Conservation (phyloP, 2,888 invertebrate genomes). For the Lysandra bellargus region DNA sequence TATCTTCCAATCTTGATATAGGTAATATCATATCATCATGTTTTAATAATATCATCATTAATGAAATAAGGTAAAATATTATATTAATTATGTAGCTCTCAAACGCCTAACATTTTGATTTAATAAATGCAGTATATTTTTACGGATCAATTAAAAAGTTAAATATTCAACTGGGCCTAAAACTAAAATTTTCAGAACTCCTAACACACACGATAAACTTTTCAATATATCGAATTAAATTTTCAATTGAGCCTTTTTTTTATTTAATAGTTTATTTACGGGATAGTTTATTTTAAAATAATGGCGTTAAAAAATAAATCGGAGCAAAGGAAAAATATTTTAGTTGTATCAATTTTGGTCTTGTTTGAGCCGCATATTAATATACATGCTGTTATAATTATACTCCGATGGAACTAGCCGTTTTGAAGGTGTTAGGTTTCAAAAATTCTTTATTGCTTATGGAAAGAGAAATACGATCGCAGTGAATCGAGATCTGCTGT, state of each 20-base stretch:
- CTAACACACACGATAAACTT: not conserved
- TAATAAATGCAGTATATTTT: not conserved
- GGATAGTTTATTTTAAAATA: not conserved
- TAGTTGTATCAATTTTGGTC: not conserved
- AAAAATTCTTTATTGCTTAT: too few species aligned
- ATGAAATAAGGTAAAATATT: too few species aligned
- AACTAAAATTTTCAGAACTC: not conserved
- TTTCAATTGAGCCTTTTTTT: not conserved
- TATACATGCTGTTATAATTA: not conserved
- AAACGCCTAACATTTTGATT: too few species aligned
- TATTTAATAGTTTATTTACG: not conserved
- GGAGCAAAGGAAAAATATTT: not conserved
- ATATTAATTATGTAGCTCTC: too few species aligned
- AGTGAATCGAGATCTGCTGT: too few species aligned
- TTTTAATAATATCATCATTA: too few species aligned
- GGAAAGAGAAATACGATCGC: too few species aligned
- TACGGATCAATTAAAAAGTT: slow-evolving; percentile 4
- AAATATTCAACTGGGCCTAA: not conserved
- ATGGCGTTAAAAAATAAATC: not conserved
- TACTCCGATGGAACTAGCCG: too few species aligned
- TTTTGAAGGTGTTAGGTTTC: too few species aligned
- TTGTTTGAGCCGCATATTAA: not conserved
- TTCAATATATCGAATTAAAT: not conserved
- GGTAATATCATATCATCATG: too few species aligned
- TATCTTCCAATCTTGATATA: too few species aligned